Evolutionary conservation across 2,888 invertebrate genomes (phyloP).

Genomic region (Diarsia mendica): DNA sequence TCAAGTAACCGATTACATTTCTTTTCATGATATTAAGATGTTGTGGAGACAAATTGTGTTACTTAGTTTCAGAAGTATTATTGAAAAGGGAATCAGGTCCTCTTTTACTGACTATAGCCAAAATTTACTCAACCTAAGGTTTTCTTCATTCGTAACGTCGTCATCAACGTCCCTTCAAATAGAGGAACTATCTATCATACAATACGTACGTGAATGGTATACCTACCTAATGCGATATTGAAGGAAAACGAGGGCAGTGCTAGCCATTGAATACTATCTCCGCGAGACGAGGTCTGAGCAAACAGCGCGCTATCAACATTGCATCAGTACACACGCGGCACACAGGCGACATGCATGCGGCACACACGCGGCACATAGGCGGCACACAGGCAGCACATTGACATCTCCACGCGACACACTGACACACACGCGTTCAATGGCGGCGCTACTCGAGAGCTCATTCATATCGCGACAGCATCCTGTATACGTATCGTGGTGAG

Average conservation of each 20-base stretch:
- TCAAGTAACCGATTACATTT: neutral
- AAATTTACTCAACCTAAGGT: no score
- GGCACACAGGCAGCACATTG: neutral
- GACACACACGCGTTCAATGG: conserved; percentile 21
- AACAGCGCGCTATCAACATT: conserved; percentile 67
- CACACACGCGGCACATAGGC: neutral
- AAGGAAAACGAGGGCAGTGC: conserved; percentile 50
- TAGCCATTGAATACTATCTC: conserved; percentile 44
- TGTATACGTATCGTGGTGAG: neutral
- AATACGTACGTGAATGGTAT: neutral
- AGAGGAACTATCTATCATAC: neutral
- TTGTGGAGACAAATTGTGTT: neutral
- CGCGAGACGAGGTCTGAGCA: conserved; percentile 39
- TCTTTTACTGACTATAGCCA: no score
- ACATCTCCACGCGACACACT: neutral
- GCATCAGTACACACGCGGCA: conserved; percentile 63
- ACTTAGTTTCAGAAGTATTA: neutral
- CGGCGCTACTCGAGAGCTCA: conserved; percentile 11
- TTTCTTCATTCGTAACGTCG: neutral
- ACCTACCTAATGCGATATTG: conserved; percentile 25
- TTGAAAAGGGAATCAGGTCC: neutral
- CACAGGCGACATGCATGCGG: neutral
- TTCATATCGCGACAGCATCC: conserved; percentile 12
- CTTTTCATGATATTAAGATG: no score
- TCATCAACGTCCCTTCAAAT: neutral